These are phyloP conservation scores for Heliothis subflexa DNA, from an alignment of 1,140 invertebrate species.

Conservation along the genomic window DNA sequence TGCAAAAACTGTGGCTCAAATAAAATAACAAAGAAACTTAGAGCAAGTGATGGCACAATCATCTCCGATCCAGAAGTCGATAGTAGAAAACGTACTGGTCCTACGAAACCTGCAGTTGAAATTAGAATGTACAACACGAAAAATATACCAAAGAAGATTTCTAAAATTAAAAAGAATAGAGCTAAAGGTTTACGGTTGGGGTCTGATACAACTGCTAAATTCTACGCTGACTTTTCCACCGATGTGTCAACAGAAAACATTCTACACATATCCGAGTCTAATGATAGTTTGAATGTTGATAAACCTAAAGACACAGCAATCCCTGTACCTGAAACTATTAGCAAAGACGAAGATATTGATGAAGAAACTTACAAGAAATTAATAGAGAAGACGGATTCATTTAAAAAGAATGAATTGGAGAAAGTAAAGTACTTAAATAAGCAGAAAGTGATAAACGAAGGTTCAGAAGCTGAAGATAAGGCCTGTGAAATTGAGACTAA, in stretches of 20 bases:
- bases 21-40: slow-evolving; percentile 74
- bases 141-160: slow-evolving; percentile 89
- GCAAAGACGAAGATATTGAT: slow-evolving; percentile 81
- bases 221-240: slow-evolving; percentile 89
- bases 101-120: slow-evolving; percentile 77
- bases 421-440: slow-evolving; percentile 83
- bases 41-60: slow-evolving; percentile 62
- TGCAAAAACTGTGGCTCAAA: slow-evolving; percentile 81
- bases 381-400: slow-evolving; percentile 86
- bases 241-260: slow-evolving; percentile 87
- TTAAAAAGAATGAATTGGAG: slow-evolving; percentile 85
- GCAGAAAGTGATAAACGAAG: slow-evolving; percentile 82
- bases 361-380: slow-evolving; percentile 83
- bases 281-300: slow-evolving; percentile 86
- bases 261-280: slow-evolving; percentile 88
- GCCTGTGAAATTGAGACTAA: slow-evolving; percentile 55
- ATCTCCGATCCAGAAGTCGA: slow-evolving; percentile 76
- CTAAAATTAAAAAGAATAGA: slow-evolving; percentile 89
- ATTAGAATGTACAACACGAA: slow-evolving; percentile 88
- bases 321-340: slow-evolving; percentile 64
- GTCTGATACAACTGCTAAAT: slow-evolving; percentile 87
- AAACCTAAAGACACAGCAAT: slow-evolving; percentile 64
- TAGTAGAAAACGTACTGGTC: slow-evolving; percentile 57
- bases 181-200: slow-evolving; percentile 80
- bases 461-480: slow-evolving; percentile 73